Conservation (phyloP, 1,140 invertebrate species). For the Ostrea denselamellosa region DNA sequence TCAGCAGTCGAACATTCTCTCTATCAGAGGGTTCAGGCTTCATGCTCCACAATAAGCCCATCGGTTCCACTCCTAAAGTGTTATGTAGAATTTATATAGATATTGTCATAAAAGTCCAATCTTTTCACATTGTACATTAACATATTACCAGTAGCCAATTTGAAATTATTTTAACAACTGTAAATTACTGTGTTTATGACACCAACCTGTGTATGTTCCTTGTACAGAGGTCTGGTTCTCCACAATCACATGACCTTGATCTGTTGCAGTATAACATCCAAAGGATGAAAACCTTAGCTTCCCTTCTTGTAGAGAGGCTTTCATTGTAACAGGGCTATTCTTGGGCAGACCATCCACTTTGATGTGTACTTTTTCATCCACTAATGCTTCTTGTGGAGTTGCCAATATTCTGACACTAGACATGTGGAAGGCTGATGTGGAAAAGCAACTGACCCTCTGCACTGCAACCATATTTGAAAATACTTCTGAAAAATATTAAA, state of each 20-base stretch:
- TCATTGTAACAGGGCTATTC: slow-evolving; percentile 43
- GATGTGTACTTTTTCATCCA: slow-evolving; percentile 47
- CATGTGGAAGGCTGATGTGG: not conserved
- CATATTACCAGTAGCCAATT: not conserved
- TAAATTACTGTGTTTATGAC: not conserved
- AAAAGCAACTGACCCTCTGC: not conserved
- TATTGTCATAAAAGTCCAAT: not conserved
- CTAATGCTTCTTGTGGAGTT: slow-evolving; percentile 38
- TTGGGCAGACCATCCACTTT: slow-evolving; percentile 41
- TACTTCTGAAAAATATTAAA: not conserved
- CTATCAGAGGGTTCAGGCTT: slow-evolving; percentile 48
- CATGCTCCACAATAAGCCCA: slow-evolving; percentile 69
- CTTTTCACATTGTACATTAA: not conserved
- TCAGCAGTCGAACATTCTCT: slow-evolving; percentile 45
- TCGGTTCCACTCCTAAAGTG: slow-evolving; percentile 22
- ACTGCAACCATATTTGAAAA: not conserved
- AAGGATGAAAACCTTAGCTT: slow-evolving; percentile 48
- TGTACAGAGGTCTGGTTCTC: slow-evolving; percentile 12
- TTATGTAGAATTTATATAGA: not conserved
- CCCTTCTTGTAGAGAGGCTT: slow-evolving; percentile 39
- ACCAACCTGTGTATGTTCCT: slow-evolving; percentile 60
- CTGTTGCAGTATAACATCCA: slow-evolving; percentile 50
- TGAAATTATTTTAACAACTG: not conserved
- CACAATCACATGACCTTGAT: slow-evolving; percentile 49
- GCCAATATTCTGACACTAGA: slow-evolving; percentile 19